Base-by-base conservation (phyloP, 2,888 invertebrate species). In the Clunio marinus region DNA sequence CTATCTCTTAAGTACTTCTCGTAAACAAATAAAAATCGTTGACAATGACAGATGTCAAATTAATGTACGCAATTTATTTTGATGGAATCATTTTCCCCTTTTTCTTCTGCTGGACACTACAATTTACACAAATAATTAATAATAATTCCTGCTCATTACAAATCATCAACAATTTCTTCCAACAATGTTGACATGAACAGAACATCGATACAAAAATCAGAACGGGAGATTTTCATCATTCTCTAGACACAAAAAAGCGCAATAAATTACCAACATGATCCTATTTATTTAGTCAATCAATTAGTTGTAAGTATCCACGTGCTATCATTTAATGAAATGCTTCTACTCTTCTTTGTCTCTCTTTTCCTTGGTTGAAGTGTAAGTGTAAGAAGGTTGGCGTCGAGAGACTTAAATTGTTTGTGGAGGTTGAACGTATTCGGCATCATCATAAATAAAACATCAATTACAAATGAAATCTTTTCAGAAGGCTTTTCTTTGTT, bases 201-300 rank as follows among this genome's bases (percentile, higher is more conserved):
- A 32, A 32, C 5, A 32, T 8, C 35, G 35, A 8, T 32, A 32
- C 35, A 32, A 32, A 32, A 32, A 5, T 32, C 35, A 32, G n/a
- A n/a, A n/a, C n/a, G n/a, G 13, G 35, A 51, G 51, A 51, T 51
- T 51, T 51, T 51, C 20, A n/a, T n/a, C n/a, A n/a, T n/a, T n/a
- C n/a, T n/a, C n/a, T n/a, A n/a, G n/a, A n/a, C n/a, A n/a, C n/a
- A n/a, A n/a, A n/a, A 22, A 25, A 57, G n/a, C 25, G 57, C 63
- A 63, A 63, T 63, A 63, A 63, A 63, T 63, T 63, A 63, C 27
- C 22, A 10, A 37, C 35, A 63, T 63, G 63, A 63, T 63, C 46
- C 63, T 45, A 63, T 63, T 63, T 63, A 63, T 63, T 63, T 45
- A 63, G 63, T 63, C 63, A 63, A 63, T 63, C 63, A 63, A 63